phyloP scores from a whole-genome alignment of 2,797 vertebrate genomes.

The Arctocebus calabarensis region DNA sequence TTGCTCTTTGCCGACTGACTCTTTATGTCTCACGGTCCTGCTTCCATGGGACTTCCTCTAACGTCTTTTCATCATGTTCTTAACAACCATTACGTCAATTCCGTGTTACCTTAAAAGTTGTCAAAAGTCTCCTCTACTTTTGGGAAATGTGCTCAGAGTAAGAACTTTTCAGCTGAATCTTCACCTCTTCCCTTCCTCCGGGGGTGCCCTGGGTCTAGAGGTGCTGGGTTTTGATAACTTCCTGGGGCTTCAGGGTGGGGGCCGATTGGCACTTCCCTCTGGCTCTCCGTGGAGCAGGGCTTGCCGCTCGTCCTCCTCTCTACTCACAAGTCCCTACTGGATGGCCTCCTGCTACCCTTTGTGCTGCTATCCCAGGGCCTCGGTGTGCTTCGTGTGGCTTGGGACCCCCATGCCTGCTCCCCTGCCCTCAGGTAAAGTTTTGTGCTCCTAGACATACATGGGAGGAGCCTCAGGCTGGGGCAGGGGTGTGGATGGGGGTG shows the following conservation, averaged over 20 bases:
- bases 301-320: slow-evolving; percentile 91
- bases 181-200: not conserved
- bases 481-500: not conserved
- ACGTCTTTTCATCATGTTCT: slow-evolving; percentile 65
- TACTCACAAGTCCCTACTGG: slow-evolving; percentile 90
- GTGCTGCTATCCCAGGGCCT: slow-evolving; percentile 92
- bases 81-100: not conserved
- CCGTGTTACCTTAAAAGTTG: slow-evolving; percentile 54
- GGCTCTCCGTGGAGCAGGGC: slow-evolving; percentile 83
- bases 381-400: slow-evolving; percentile 91
- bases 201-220: not conserved
- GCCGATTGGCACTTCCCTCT: not conserved
- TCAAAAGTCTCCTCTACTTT: slow-evolving; percentile 23
- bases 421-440: slow-evolving; percentile 89
- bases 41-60: slow-evolving; percentile 3
- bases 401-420: slow-evolving; percentile 83
- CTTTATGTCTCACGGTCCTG: slow-evolving; percentile 47
- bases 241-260: not conserved
- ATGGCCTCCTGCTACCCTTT: slow-evolving; percentile 91
- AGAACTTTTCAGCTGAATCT: not conserved
- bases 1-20: slow-evolving; percentile 8
- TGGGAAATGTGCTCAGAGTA: slow-evolving; percentile 40
- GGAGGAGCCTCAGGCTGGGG: not conserved
- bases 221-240: not conserved
- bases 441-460: not conserved